Conservation (phyloP, 1,140 invertebrate genomes). For the Microplitis mediator region DNA sequence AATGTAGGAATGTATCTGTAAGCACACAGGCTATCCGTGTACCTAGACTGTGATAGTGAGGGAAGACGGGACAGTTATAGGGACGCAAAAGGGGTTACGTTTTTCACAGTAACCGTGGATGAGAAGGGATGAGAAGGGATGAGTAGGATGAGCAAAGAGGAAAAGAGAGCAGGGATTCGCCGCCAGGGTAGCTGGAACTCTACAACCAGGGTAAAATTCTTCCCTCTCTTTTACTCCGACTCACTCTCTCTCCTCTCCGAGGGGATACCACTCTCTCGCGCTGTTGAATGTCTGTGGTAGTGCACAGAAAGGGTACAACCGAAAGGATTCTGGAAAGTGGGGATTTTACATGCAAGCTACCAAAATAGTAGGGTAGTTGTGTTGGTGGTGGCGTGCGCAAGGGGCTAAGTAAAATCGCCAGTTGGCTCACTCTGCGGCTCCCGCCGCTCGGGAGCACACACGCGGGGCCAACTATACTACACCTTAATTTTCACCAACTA, state of each 20-base stretch:
- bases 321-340: background rate
- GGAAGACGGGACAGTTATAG: constrained; percentile 10
- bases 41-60: background rate
- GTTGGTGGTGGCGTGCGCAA: constrained; percentile 31
- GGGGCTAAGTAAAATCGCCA: constrained; percentile 47
- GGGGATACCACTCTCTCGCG: constrained; percentile 37
- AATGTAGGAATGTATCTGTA: too few species aligned
- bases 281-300: constrained; percentile 27
- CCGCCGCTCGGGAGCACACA: constrained; percentile 65
- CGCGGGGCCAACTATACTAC: constrained; percentile 55
- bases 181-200: constrained; percentile 15
- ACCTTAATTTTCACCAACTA: constrained; percentile 22
- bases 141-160: constrained; percentile 15
- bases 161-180: constrained; percentile 30
- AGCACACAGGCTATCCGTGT: too few species aligned
- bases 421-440: constrained; percentile 63
- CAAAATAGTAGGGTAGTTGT: constrained; percentile 21
- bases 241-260: constrained; percentile 11
- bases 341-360: constrained; percentile 10
- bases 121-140: constrained; percentile 9
- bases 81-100: background rate
- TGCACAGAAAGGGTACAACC: constrained; percentile 1
- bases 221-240: too few species aligned
- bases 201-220: too few species aligned
- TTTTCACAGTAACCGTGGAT: background rate